Percentiles rank a stretch among this genome's conserved stretches.
Evolutionary conservation across 1,140 invertebrate species (phyloP).

Genomic region (Platyura marginata): DNA sequence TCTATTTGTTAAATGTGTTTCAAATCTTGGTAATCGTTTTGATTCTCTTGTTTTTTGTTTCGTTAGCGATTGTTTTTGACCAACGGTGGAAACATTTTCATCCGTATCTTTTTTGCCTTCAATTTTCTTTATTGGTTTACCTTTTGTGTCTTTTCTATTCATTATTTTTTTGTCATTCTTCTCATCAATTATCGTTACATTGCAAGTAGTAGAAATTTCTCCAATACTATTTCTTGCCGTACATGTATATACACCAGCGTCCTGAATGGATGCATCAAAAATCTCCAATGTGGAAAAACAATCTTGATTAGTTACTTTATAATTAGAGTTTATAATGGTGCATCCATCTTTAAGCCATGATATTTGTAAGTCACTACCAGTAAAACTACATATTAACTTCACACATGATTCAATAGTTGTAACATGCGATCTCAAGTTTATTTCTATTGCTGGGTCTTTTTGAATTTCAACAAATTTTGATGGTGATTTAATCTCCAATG

Average conservation of each 20-base stretch:
- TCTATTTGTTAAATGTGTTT: constrained; percentile 54
- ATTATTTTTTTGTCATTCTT: constrained; percentile 7
- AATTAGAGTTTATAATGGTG: constrained; percentile 15
- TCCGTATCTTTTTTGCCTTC: neutral
- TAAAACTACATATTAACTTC: constrained; percentile 66
- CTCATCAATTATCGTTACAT: constrained; percentile 23
- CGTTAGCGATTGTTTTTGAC: neutral
- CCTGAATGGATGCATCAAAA: constrained; percentile 13
- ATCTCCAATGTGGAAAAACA: constrained; percentile 44
- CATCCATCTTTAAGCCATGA: constrained; percentile 68
- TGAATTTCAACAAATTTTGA: too few species aligned
- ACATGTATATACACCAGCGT: constrained; percentile 17
- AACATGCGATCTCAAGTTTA: too few species aligned
- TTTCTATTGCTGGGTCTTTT: too few species aligned
- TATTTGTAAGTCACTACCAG: constrained; percentile 57
- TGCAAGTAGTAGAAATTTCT: constrained; percentile 23
- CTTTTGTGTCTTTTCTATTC: neutral
- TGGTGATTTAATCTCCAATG: too few species aligned
- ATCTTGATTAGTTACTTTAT: constrained; percentile 27
- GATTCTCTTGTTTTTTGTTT: neutral
- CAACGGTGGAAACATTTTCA: neutral
- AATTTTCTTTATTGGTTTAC: neutral
- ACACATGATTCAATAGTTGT: constrained; percentile 51
- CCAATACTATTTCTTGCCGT: constrained; percentile 19
- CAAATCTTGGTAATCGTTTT: constrained; percentile 51